These are phyloP conservation scores for Muraenolepis orangiensis DNA, from an alignment of 2,797 vertebrate species.

Conservation along the genomic window DNA sequence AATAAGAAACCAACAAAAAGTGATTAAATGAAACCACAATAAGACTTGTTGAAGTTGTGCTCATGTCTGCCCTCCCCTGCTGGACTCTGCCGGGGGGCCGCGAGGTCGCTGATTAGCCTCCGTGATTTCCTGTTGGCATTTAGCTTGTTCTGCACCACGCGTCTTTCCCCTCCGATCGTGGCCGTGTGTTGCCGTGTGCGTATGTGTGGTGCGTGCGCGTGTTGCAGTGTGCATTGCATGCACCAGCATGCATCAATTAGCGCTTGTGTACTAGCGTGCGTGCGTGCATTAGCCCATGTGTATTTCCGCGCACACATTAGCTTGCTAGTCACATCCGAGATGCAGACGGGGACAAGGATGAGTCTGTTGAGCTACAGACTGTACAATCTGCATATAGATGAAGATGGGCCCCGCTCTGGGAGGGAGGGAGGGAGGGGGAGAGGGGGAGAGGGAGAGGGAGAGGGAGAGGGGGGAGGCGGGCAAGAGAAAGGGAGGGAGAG, in stretches of 20 bases:
- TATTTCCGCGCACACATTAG: constrained; percentile 46
- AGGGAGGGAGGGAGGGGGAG: no score
- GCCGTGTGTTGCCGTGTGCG: neutral
- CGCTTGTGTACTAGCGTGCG: neutral
- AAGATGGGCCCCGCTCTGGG: constrained; percentile 44
- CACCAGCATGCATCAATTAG: neutral
- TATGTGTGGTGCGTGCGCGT: neutral
- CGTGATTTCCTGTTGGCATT: constrained; percentile 68
- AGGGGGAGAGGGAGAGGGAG: no score
- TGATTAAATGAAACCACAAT: neutral
- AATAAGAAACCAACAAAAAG: neutral
- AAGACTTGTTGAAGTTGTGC: neutral
- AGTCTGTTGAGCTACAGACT: constrained; percentile 51
- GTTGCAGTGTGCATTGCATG: neutral
- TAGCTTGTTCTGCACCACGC: constrained; percentile 41
- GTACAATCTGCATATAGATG: constrained; percentile 75
- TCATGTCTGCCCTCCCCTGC: neutral
- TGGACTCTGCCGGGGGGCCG: neutral
- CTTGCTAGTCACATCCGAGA: constrained; percentile 69
- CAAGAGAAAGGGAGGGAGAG: no score
- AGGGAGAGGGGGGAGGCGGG: no score
- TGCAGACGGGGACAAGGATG: constrained; percentile 62
- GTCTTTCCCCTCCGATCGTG: neutral
- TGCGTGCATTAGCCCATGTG: neutral
- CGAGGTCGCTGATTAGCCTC: constrained; percentile 54